Percentiles rank a stretch among this genome's conserved stretches.
Evolutionary conservation across 2,113 vertebrate genomes (phyloP).

Genomic region (Aspidoscelis tigris): DNA sequence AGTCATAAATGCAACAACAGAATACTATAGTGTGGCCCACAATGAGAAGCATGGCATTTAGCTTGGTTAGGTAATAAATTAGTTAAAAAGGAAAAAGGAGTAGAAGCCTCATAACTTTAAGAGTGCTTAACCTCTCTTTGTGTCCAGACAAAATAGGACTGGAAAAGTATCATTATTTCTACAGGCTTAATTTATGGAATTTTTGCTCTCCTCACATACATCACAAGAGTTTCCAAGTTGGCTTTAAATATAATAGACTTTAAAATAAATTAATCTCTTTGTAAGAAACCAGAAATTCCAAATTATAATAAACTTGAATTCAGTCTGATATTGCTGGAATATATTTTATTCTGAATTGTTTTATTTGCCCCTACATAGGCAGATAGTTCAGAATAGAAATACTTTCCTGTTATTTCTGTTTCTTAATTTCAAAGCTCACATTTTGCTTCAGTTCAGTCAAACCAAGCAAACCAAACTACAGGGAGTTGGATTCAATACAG

Average conservation of each 20-base stretch:
- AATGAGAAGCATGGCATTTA: not conserved
- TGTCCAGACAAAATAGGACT: not conserved
- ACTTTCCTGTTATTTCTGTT: too few species aligned
- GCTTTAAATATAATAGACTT: constrained; percentile 15
- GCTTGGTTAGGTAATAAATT: not conserved
- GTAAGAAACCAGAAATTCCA: not conserved
- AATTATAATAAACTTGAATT: too few species aligned
- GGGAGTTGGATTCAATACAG: too few species aligned
- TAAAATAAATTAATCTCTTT: constrained; percentile 27
- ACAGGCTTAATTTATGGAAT: not conserved
- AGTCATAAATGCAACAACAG: not conserved
- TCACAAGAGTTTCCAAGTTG: constrained; percentile 30
- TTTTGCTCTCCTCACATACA: constrained; percentile 10
- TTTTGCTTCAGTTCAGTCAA: too few species aligned
- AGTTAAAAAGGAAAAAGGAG: constrained; percentile 29
- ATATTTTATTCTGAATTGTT: too few species aligned
- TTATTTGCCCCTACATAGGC: too few species aligned
- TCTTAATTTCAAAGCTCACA: too few species aligned
- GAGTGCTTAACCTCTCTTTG: not conserved
- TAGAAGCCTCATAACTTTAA: constrained; percentile 29
- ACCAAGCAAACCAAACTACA: too few species aligned
- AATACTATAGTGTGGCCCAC: not conserved
- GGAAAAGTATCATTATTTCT: not conserved
- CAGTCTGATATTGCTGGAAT: too few species aligned
- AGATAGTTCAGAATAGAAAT: too few species aligned